Conservation (phyloP, 2,797 vertebrate genomes). For the Catharus ustulatus region DNA sequence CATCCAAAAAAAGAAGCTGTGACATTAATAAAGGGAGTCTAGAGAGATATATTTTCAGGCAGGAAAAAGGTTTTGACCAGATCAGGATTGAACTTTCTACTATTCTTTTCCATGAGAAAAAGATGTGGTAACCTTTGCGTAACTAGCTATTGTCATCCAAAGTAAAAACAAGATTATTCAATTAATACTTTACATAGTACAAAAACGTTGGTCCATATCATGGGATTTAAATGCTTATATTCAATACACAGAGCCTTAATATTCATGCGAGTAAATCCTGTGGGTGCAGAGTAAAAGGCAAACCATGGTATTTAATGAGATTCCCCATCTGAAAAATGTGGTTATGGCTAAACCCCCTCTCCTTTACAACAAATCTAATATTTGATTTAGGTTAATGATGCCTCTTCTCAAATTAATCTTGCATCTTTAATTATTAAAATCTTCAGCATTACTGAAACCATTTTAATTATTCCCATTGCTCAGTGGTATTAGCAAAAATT, state of each 20-base stretch:
- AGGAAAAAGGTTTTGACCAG: not conserved
- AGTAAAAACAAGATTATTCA: slow-evolving; percentile 57
- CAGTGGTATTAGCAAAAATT: slow-evolving; percentile 75
- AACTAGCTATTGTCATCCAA: slow-evolving; percentile 34
- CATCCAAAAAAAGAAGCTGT: not conserved
- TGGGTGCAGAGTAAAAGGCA: slow-evolving; percentile 51
- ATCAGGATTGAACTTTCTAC: not conserved
- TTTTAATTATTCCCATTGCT: slow-evolving; percentile 78
- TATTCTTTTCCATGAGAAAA: not conserved
- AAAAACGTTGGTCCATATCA: slow-evolving; percentile 44
- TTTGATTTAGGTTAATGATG: slow-evolving; percentile 79
- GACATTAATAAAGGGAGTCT: not conserved
- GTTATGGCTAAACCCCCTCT: slow-evolving; percentile 8
- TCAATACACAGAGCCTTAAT: slow-evolving; percentile 60
- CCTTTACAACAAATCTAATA: slow-evolving; percentile 70
- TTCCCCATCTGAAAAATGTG: slow-evolving; percentile 51
- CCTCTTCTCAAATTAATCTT: slow-evolving; percentile 76
- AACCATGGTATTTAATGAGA: slow-evolving; percentile 60
- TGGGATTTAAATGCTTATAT: slow-evolving; percentile 61
- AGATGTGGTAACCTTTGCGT: slow-evolving; percentile 19
- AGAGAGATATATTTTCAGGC: not conserved
- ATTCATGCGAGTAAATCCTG: slow-evolving; percentile 69
- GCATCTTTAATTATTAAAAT: slow-evolving; percentile 79
- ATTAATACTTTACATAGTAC: slow-evolving; percentile 51
- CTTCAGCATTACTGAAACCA: slow-evolving; percentile 65